Conservation (phyloP, 1,140 invertebrate species). For the Dufourea novaeangliae region DNA sequence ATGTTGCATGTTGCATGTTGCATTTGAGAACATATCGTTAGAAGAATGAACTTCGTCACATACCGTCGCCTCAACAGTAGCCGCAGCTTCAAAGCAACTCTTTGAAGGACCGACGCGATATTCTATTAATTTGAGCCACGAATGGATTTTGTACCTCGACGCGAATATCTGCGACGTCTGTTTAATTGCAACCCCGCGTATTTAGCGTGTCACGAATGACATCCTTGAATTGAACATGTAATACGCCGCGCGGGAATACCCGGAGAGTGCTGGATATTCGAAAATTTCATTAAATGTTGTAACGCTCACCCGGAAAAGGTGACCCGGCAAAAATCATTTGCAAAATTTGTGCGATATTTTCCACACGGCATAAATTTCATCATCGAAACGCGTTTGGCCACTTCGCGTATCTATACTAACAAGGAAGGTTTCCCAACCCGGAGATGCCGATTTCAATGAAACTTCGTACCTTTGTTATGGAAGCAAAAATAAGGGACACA, state of each 20-base stretch:
- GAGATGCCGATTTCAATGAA: too few species aligned
- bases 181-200: constrained; percentile 51
- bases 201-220: constrained; percentile 29
- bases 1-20: neutral
- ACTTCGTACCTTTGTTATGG: too few species aligned
- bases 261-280: neutral
- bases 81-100: neutral
- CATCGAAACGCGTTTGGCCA: neutral
- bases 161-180: constrained; percentile 42
- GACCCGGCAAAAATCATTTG: constrained; percentile 5
- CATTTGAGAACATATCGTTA: neutral
- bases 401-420: too few species aligned
- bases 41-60: neutral
- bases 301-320: neutral
- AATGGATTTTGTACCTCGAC: constrained; percentile 29
- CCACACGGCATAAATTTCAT: neutral
- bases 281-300: constrained; percentile 22
- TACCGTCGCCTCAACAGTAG: neutral
- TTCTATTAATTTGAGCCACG: constrained; percentile 55
- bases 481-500: too few species aligned
- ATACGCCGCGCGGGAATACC: neutral
- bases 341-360: constrained; percentile 4
- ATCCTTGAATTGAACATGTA: constrained; percentile 19
- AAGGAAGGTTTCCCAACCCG: too few species aligned
- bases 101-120: neutral